Conservation (phyloP, 2,888 invertebrate species). For the Ormyrus rosae region DNA sequence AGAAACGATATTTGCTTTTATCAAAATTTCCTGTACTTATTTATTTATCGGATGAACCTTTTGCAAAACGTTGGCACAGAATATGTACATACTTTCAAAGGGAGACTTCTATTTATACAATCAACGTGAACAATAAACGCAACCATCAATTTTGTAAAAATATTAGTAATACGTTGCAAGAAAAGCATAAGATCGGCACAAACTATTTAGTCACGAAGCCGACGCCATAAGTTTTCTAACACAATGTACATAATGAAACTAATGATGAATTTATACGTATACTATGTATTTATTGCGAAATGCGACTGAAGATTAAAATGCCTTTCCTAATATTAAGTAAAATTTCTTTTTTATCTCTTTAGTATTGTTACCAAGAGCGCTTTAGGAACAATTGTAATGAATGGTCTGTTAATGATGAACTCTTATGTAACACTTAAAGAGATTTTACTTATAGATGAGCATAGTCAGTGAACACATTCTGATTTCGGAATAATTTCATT, state of each 20-base stretch:
- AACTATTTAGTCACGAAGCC: conserved; percentile 36
- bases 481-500: conserved; percentile 11
- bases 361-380: neutral
- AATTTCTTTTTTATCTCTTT: conserved; percentile 1
- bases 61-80: conserved; percentile 34
- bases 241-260: conserved; percentile 52
- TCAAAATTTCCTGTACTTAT: conserved; percentile 48
- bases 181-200: conserved; percentile 24
- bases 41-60: conserved; percentile 36
- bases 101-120: conserved; percentile 45
- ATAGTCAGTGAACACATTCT: conserved; percentile 2
- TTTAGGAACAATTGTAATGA: neutral
- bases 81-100: conserved; percentile 48
- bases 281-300: conserved; percentile 53
- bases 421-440: conserved; percentile 3
- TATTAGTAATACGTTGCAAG: conserved; percentile 40
- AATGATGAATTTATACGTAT: conserved; percentile 46
- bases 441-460: conserved; percentile 10
- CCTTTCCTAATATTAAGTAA: conserved; percentile 39
- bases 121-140: conserved; percentile 38
- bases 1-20: conserved; percentile 37
- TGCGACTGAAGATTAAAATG: conserved; percentile 52
- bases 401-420: neutral
- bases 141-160: conserved; percentile 45
- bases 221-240: conserved; percentile 44